A percentile compares a stretch with the other conserved stretches of the same genome.
Evolutionary conservation across 2,888 invertebrate genomes (phyloP).

Genomic region (Arenicola marina): DNA sequence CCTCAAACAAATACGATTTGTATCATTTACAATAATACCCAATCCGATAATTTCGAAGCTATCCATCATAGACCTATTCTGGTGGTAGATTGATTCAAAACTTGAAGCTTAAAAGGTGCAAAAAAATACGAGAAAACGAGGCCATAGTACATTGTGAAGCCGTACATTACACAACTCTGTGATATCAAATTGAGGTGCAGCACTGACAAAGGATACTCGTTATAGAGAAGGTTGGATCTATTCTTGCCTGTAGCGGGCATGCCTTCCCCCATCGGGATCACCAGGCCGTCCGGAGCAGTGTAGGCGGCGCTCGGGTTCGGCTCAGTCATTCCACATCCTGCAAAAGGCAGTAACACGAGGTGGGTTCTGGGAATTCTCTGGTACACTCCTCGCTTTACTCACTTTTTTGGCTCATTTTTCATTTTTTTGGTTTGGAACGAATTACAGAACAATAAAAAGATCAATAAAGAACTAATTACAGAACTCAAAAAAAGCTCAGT

Average conservation of each 20-base stretch:
- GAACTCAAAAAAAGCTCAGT: too few relatives aligned
- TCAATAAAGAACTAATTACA: too few relatives aligned
- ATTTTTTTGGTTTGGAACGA: too few relatives aligned
- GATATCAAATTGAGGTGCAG: background rate
- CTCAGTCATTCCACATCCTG: constrained; percentile 75
- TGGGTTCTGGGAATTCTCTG: too few relatives aligned
- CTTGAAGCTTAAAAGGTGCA: background rate
- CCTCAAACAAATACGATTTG: background rate
- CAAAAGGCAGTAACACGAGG: too few relatives aligned
- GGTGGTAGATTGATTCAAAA: too few relatives aligned
- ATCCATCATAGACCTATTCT: too few relatives aligned
- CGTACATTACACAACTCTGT: background rate
- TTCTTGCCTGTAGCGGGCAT: constrained; percentile 31
- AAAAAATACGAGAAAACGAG: background rate
- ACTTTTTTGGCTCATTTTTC: too few relatives aligned
- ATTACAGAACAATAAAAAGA: too few relatives aligned
- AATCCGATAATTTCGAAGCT: too few relatives aligned
- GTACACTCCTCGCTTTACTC: too few relatives aligned
- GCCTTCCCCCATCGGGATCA: constrained; percentile 60
- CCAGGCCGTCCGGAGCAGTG: constrained; percentile 68
- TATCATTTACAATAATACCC: background rate
- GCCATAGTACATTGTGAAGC: background rate
- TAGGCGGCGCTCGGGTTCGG: constrained; percentile 75
- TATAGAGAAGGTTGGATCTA: constrained; percentile 80
- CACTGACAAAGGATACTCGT: constrained; percentile 84